phyloP scores from a whole-genome alignment of 2,888 invertebrate species.

The Hypomecis atomaria region DNA sequence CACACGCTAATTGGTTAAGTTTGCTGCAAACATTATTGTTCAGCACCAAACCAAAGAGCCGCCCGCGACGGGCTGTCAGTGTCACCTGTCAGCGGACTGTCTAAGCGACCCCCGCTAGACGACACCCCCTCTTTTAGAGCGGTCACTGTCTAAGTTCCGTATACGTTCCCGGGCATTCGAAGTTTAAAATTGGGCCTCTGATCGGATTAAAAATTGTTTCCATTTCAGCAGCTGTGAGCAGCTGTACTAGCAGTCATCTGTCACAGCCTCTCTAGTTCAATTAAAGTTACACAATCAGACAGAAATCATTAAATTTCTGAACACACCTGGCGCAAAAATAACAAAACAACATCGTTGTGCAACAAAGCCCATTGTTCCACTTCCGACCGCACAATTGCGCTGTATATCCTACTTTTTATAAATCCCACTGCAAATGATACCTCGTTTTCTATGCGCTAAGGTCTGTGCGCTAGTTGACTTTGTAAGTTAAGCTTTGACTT shows the following conservation, averaged over 20 bases:
- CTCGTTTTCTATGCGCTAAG: slow-evolving; percentile 48
- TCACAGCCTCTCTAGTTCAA: neutral
- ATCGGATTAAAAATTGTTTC: too few species aligned
- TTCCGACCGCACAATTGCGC: slow-evolving; percentile 35
- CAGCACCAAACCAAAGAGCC: too few species aligned
- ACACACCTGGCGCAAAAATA: slow-evolving; percentile 38
- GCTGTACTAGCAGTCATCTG: neutral
- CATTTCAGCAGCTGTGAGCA: too few species aligned
- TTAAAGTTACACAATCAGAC: neutral
- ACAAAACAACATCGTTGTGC: slow-evolving; percentile 38
- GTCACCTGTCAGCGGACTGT: too few species aligned
- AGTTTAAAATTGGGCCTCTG: too few species aligned
- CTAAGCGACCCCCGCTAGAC: too few species aligned
- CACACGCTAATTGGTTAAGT: too few species aligned
- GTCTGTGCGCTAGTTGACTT: slow-evolving; percentile 35
- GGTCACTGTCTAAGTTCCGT: too few species aligned
- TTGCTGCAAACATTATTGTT: too few species aligned
- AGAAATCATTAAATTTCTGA: neutral
- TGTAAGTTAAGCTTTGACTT: slow-evolving; percentile 31
- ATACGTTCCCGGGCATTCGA: too few species aligned
- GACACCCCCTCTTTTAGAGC: too few species aligned
- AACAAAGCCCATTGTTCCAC: slow-evolving; percentile 64
- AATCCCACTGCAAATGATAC: slow-evolving; percentile 38
- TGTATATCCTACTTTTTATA: slow-evolving; percentile 54
- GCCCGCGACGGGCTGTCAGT: too few species aligned